phyloP scores from a whole-genome alignment of 2,113 vertebrate species.

The Myanophis thanlyinensis region DNA sequence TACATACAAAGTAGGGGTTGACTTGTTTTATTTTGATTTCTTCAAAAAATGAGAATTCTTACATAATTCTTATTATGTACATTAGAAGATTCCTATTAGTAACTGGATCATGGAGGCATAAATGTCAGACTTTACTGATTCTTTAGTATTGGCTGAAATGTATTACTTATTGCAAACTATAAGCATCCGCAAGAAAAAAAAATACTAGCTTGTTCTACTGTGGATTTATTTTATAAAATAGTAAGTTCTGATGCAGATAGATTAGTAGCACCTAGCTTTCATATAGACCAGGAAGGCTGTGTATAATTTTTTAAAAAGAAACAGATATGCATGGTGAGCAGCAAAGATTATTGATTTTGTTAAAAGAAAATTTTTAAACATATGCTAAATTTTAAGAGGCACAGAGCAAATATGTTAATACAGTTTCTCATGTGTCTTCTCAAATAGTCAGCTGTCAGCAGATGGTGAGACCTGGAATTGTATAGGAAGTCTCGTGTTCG shows the following conservation, averaged over 20 bases:
- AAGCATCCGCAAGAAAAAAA: background rate
- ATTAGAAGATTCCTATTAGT: background rate
- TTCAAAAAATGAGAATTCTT: background rate
- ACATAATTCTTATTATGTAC: background rate
- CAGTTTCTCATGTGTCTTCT: background rate
- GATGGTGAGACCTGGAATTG: conserved; percentile 22
- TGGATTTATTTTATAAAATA: background rate
- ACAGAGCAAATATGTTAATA: background rate
- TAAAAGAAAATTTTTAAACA: conserved; percentile 20
- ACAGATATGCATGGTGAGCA: rapidly evolving
- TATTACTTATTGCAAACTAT: background rate
- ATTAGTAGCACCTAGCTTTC: background rate
- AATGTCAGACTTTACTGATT: background rate
- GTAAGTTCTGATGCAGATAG: background rate
- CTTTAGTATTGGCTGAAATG: background rate
- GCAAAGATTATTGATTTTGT: conserved; percentile 29
- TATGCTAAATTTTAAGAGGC: background rate
- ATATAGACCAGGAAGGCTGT: background rate
- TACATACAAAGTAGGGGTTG: background rate
- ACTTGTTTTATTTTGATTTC: background rate
- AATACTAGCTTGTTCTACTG: background rate
- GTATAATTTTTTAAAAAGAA: background rate
- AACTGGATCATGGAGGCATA: background rate
- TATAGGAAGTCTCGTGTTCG: background rate
- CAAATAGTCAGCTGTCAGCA: conserved; percentile 10